Evolutionary conservation across 2,797 vertebrate species (phyloP).

Genomic region (Onychomys torridus): DNA sequence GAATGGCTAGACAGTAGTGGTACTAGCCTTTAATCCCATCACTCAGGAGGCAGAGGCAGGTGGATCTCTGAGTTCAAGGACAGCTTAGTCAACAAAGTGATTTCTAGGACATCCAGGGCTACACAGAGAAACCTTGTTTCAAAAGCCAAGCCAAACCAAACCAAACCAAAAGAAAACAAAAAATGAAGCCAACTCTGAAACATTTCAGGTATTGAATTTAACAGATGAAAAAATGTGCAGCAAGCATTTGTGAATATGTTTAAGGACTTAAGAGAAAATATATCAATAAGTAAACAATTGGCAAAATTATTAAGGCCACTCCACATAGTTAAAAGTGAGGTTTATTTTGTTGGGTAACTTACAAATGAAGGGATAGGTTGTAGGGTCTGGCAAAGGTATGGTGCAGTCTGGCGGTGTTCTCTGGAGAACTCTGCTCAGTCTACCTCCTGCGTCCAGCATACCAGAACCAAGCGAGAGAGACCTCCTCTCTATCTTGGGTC

Average conservation of each 20-base stretch:
- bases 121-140: neutral
- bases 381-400: too few relatives aligned
- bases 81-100: neutral
- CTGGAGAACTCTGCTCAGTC: too few relatives aligned
- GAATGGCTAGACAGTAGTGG: neutral
- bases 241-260: neutral
- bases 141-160: neutral
- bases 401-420: too few relatives aligned
- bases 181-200: neutral
- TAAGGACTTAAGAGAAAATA: neutral
- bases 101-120: neutral
- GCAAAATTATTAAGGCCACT: too few relatives aligned
- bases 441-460: too few relatives aligned
- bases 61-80: neutral
- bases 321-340: too few relatives aligned
- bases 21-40: neutral
- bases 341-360: too few relatives aligned
- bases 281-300: neutral
- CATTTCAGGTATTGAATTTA: neutral
- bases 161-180: neutral
- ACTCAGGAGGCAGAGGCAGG: neutral
- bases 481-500: too few relatives aligned
- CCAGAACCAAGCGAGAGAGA: too few relatives aligned
- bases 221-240: neutral
- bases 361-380: too few relatives aligned